Base-by-base conservation (phyloP, 2,888 invertebrate genomes). In the Epinotia demarniana region DNA sequence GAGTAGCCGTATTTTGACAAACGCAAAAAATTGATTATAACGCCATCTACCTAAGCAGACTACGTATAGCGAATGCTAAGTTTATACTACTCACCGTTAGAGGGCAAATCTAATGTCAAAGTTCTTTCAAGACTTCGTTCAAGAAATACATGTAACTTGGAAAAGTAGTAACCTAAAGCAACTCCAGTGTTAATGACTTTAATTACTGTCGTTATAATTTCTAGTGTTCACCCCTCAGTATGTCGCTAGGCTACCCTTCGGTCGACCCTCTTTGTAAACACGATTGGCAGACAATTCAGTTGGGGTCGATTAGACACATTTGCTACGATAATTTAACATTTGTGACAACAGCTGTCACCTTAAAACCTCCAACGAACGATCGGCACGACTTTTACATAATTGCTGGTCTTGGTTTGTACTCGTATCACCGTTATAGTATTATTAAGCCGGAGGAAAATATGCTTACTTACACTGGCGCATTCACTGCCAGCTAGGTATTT, bases 271-370 rank as follows among this genome's bases (percentile, higher is more conserved):
- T 61, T 60, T 61, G 75, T 72, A 72, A 71, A 75, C 71, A 72
- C 67, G 72, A 75, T 75, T 72, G 71, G 71, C 61, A 57, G 71
- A 67, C 64, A 74, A 49, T 53, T 67, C 72, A 69, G 78, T 77
- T 80, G 78, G 80, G 80, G 81, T 79, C 76, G 83, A 84, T 82
- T 80, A 81, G 79, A 73, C 80, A 75, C 83, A 80, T 83, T 82
- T 80, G 77, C 62, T 68, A 78, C 83, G 79, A 83, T 83, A 81
- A 81, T 81, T 82, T 80, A 81, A 80, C 84, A 84, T 82, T 84
- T 82, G 84, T 81, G 80, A 78, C 81, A 80, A 84, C 85, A 85
- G 84, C 83, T 85, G 85, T 81, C 80, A 75, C 67, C 77, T 77
- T 78, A 80, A 81, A 79, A 79, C 78, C 78, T 77, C 79, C 78